Percentiles rank a stretch among this genome's conserved stretches.
Conservation (phyloP, 2,797 vertebrate species). For the Hafferia zeledoni region DNA sequence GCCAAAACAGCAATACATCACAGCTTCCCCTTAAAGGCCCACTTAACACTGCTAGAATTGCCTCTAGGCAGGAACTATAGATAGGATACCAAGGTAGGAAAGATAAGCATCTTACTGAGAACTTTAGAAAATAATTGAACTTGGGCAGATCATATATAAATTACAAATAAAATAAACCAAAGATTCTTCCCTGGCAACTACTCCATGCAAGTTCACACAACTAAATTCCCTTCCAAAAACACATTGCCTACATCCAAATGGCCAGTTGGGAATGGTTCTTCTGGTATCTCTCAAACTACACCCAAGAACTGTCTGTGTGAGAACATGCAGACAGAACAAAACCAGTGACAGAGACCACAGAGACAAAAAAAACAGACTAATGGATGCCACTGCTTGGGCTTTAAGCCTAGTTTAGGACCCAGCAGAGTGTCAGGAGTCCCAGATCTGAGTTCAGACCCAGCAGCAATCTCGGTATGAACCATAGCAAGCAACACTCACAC, state of each 20-base stretch:
- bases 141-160: background rate
- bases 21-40: background rate
- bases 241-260: background rate
- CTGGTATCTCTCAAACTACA: background rate
- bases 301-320: background rate
- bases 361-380: accelerated
- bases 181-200: background rate
- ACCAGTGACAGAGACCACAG: background rate
- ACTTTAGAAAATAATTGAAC: background rate
- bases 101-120: background rate
- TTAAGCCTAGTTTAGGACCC: background rate
- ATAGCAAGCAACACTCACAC: accelerated
- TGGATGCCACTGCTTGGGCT: background rate
- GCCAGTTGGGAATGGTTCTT: background rate
- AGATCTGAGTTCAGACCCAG: background rate
- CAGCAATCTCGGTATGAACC: background rate
- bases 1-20: background rate
- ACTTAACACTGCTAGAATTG: background rate
- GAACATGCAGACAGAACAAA: background rate
- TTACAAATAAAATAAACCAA: background rate
- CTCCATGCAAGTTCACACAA: background rate
- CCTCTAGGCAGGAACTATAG: background rate
- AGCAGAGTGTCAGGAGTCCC: background rate
- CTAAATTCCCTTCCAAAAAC: background rate
- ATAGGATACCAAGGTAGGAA: background rate